Conservation (phyloP, 2,888 invertebrate genomes). For the Choreutis nemorana region DNA sequence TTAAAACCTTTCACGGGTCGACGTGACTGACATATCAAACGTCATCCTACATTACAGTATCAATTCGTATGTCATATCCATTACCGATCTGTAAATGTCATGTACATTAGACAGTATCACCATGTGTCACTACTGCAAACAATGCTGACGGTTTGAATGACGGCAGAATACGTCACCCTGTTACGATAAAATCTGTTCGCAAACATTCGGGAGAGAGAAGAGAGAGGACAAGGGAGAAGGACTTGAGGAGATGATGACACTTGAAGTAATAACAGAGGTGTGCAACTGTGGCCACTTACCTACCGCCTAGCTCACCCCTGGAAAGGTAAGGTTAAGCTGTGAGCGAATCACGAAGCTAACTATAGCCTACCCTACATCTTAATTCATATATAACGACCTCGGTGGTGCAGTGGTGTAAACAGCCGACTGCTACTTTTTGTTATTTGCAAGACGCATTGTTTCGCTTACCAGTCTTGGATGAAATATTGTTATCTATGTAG, state of each 20-base stretch:
- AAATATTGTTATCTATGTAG: no score
- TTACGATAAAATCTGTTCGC: conserved; percentile 10
- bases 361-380: not conserved
- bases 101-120: conserved; percentile 9
- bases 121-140: no score
- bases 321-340: no score
- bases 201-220: conserved; percentile 10
- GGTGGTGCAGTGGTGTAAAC: not conserved
- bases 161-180: conserved; percentile 9
- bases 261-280: conserved; percentile 28
- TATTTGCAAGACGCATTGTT: no score
- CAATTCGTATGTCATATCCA: not conserved
- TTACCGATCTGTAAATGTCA: conserved; percentile 8
- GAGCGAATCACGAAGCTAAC: no score
- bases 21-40: no score
- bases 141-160: no score
- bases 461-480: no score
- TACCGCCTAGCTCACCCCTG: not conserved
- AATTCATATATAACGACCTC: not conserved
- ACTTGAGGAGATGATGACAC: conserved; percentile 25
- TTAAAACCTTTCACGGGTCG: no score
- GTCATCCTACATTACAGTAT: not conserved
- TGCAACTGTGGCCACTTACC: conserved; percentile 13
- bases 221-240: no score
- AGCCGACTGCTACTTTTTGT: no score